Percentiles rank a stretch among this genome's conserved stretches.
Conservation (phyloP, 2,888 invertebrate genomes). For the Lypha dubia region DNA sequence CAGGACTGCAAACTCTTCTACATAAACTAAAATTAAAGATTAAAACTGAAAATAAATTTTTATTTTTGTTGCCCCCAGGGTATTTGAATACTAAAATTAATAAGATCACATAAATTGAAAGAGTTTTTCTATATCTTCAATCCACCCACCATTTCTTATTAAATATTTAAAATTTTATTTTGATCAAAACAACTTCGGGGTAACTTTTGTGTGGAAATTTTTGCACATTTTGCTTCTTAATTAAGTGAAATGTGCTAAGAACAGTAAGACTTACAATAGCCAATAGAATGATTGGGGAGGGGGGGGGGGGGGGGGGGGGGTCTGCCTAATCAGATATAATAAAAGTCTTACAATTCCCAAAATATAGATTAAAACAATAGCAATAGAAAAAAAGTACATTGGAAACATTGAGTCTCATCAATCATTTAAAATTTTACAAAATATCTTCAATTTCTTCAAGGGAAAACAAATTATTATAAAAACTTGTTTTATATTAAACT, state of each 20-base stretch:
- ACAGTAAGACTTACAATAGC: no score
- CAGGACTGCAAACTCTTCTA: no score
- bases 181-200: no score
- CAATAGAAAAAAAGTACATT: no score
- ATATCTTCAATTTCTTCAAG: neutral
- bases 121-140: neutral
- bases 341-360: neutral
- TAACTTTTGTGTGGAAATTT: neutral
- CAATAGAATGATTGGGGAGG: no score
- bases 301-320: no score
- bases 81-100: no score
- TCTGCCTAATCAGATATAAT: neutral
- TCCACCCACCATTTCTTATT: neutral
- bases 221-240: neutral
- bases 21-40: no score
- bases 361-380: neutral
- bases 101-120: no score
- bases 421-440: conserved; percentile 46
- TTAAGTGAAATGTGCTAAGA: neutral
- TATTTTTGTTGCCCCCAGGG: no score
- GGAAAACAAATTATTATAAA: conserved; percentile 11
- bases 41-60: no score
- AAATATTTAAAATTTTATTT: neutral
- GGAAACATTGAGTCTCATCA: conserved; percentile 24
- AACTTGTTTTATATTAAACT: conserved; percentile 29